These are phyloP conservation scores for Zaprionus africanus DNA, from an alignment of 1,140 invertebrate species.

Conservation along the genomic window DNA sequence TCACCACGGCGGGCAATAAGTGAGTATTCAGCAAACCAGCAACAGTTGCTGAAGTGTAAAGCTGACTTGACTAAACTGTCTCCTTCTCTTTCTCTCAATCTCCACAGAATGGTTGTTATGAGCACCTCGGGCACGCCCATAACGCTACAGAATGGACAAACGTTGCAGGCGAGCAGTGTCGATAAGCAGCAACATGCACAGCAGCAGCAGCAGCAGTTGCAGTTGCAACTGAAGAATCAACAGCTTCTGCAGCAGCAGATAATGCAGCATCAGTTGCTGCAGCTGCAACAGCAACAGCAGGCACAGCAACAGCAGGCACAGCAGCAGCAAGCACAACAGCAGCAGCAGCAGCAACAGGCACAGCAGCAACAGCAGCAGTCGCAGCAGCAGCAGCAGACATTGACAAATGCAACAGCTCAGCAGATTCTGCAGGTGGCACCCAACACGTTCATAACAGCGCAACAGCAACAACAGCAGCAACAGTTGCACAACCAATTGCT, in stretches of 20 bases:
- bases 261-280: conserved; percentile 76
- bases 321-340: conserved; percentile 37
- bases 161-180: conserved; percentile 70
- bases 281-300: conserved; percentile 69
- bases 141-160: conserved; percentile 79
- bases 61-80: background rate
- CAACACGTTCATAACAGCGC: conserved; percentile 59
- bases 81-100: background rate
- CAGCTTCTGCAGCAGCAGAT: conserved; percentile 73
- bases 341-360: conserved; percentile 60
- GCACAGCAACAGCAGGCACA: conserved; percentile 43
- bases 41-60: background rate
- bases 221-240: conserved; percentile 72
- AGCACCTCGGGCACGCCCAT: conserved; percentile 78
- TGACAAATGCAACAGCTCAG: conserved; percentile 67
- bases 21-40: conserved; percentile 32
- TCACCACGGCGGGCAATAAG: conserved; percentile 80
- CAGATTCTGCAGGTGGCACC: conserved; percentile 85
- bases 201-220: conserved; percentile 65
- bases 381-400: conserved; percentile 82
- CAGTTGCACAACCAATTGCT: conserved; percentile 78
- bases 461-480: conserved; percentile 73
- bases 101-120: conserved; percentile 82
- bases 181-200: conserved; percentile 67
- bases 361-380: conserved; percentile 67